Evolutionary conservation across 1,140 invertebrate species (phyloP).

Genomic region (Battus philenor): DNA sequence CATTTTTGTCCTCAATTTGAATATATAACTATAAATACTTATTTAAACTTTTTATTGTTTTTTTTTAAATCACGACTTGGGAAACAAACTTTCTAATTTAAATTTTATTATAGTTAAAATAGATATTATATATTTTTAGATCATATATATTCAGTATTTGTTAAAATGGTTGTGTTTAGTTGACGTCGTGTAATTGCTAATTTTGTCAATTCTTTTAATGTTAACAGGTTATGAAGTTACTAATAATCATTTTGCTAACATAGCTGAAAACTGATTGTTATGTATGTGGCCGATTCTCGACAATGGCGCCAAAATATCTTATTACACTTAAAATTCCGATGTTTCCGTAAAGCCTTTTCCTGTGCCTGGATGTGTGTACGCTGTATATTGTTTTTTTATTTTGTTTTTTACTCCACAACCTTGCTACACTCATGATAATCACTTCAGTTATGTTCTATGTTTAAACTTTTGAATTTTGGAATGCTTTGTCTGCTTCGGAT

Average conservation of each 20-base stretch:
- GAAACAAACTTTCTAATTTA: too few relatives aligned
- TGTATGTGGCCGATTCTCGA: constrained; percentile 73
- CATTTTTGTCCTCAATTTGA: too few relatives aligned
- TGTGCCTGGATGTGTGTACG: constrained; percentile 3
- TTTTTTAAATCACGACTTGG: too few relatives aligned
- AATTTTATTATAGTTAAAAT: too few relatives aligned
- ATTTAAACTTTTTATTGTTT: too few relatives aligned
- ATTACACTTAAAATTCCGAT: neutral
- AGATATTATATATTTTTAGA: neutral
- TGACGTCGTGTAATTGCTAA: too few relatives aligned
- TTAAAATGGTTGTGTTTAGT: too few relatives aligned
- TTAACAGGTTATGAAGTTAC: neutral
- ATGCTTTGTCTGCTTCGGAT: constrained; percentile 42
- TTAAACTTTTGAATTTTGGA: constrained; percentile 24
- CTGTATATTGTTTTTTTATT: constrained; percentile 27
- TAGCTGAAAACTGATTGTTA: constrained; percentile 71
- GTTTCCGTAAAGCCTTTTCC: neutral
- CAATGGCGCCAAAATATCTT: constrained; percentile 29
- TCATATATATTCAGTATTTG: neutral
- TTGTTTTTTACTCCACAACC: constrained; percentile 23
- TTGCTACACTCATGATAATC: constrained; percentile 67
- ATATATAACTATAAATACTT: too few relatives aligned
- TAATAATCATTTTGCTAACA: constrained; percentile 34
- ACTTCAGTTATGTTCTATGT: constrained; percentile 69
- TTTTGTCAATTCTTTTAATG: too few relatives aligned